Evolutionary conservation across 2,797 vertebrate genomes (phyloP).

Genomic region (Dallia pectoralis): DNA sequence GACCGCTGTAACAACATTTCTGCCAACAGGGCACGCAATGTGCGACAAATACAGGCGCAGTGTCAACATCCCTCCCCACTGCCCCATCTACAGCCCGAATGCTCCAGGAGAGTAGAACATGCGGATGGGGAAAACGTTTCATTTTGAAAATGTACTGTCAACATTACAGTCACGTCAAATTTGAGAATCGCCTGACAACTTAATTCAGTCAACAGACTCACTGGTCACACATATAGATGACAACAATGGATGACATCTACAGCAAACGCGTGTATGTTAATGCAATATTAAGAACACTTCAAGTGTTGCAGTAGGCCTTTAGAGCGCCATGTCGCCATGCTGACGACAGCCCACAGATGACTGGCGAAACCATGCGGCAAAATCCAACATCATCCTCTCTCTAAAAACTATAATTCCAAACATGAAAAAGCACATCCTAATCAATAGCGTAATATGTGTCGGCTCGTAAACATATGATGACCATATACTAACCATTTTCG

Average conservation of each 20-base stretch:
- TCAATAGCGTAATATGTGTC: rapidly evolving
- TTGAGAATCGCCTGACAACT: background rate
- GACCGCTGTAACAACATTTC: background rate
- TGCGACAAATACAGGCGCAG: background rate
- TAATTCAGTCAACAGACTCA: background rate
- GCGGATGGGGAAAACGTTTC: too few relatives aligned
- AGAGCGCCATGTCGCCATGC: slow-evolving; percentile 58
- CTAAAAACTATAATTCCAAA: background rate
- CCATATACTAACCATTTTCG: slow-evolving; percentile 57
- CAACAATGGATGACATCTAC: background rate
- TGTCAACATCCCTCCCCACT: background rate
- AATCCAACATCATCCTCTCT: slow-evolving; percentile 60
- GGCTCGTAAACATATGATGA: background rate
- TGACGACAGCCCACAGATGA: slow-evolving; percentile 24
- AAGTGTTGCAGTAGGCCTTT: background rate
- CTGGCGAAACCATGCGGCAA: background rate
- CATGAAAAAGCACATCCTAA: rapidly evolving
- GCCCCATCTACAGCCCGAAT: background rate
- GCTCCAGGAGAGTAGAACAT: too few relatives aligned
- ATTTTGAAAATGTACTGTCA: too few relatives aligned
- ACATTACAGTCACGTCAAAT: too few relatives aligned
- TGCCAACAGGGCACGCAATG: background rate
- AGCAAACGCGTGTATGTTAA: background rate
- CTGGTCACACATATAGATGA: background rate
- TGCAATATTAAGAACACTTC: background rate